Conservation (phyloP, 1,140 invertebrate species). For the Telenomus remus region DNA sequence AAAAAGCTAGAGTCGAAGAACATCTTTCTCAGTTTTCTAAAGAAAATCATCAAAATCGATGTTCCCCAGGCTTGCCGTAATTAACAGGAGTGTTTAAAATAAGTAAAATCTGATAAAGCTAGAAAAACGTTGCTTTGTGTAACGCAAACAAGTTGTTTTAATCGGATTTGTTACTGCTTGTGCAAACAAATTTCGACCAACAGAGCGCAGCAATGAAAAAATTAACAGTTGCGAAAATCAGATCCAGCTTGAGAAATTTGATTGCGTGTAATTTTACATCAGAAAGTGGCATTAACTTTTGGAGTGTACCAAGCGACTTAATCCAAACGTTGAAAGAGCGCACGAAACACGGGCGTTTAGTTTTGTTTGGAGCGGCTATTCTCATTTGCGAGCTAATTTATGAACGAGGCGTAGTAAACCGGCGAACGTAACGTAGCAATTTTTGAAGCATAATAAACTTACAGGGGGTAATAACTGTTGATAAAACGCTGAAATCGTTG, state of each 20-base stretch:
- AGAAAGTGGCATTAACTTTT: slow-evolving; percentile 28
- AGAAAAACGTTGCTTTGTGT: too few relatives aligned
- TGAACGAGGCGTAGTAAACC: slow-evolving; percentile 20
- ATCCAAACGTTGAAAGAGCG: slow-evolving; percentile 32
- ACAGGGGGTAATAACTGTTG: slow-evolving; percentile 47
- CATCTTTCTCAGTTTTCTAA: too few relatives aligned
- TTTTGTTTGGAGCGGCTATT: slow-evolving; percentile 32
- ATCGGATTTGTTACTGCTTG: too few relatives aligned
- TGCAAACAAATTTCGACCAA: too few relatives aligned
- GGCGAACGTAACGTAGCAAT: slow-evolving; percentile 24
- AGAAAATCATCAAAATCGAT: too few relatives aligned
- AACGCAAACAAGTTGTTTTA: too few relatives aligned
- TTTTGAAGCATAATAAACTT: slow-evolving; percentile 52
- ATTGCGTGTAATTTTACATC: slow-evolving; percentile 23
- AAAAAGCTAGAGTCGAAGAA: too few relatives aligned
- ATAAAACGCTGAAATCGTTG: slow-evolving; percentile 50
- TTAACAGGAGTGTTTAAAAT: too few relatives aligned
- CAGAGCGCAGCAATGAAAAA: not conserved
- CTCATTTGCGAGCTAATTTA: slow-evolving; percentile 46
- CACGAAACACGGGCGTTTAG: slow-evolving; percentile 22
- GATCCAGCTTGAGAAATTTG: not conserved
- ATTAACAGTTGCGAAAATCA: not conserved
- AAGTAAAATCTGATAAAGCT: too few relatives aligned
- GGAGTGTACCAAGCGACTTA: slow-evolving; percentile 19
- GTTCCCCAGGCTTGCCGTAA: too few relatives aligned